These are phyloP conservation scores for Sebastes diploproa DNA, from an alignment of 2,797 vertebrate species.

Conservation along the genomic window DNA sequence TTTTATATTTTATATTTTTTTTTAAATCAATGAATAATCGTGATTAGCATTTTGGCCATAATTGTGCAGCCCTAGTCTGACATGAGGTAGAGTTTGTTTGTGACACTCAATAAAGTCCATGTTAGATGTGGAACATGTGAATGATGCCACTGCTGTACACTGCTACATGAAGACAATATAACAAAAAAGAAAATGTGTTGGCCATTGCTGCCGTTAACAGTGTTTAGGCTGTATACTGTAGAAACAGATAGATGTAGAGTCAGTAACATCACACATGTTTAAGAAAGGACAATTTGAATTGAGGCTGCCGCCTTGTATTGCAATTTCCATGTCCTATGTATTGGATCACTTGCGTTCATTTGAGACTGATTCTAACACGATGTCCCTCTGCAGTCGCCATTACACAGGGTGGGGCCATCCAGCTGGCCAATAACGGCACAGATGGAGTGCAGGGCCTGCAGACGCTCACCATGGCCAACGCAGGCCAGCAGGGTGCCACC, in stretches of 20 bases:
- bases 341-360: background rate
- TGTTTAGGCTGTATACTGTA: too few relatives aligned
- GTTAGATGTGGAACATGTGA: too few relatives aligned
- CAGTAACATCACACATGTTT: background rate
- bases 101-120: background rate
- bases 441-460: conserved; percentile 97
- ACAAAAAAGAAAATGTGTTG: too few relatives aligned
- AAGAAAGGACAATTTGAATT: background rate
- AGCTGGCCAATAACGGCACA: conserved; percentile 97
- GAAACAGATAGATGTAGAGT: too few relatives aligned
- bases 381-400: conserved; percentile 89
- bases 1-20: too few relatives aligned
- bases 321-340: background rate
- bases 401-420: conserved; percentile 98
- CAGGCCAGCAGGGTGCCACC: conserved; percentile 91
- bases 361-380: background rate
- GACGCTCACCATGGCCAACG: conserved; percentile 95
- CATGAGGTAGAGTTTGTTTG: background rate
- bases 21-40: too few relatives aligned
- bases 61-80: too few relatives aligned
- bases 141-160: too few relatives aligned
- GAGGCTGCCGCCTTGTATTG: background rate
- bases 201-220: too few relatives aligned
- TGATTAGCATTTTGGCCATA: too few relatives aligned
- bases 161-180: too few relatives aligned